Percentiles rank a stretch among this genome's conserved stretches.
Conservation (phyloP, 2,888 invertebrate genomes). For the Chymomyza caudatula region DNA sequence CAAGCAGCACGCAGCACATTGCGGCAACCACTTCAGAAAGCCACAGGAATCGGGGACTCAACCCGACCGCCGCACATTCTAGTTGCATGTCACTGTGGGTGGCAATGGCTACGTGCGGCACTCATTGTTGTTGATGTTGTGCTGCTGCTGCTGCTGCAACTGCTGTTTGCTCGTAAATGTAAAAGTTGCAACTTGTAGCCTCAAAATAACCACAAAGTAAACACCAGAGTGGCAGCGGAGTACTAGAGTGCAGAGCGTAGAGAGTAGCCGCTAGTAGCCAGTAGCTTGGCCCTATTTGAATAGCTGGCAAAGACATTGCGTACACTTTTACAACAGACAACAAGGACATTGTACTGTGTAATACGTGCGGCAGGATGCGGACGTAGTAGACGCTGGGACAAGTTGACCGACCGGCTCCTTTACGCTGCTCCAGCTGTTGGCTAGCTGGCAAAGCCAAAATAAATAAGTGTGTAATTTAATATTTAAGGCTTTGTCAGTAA, state of each 20-base stretch:
- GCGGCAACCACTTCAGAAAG: slow-evolving; percentile 8
- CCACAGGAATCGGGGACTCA: slow-evolving; percentile 11
- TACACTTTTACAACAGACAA: slow-evolving; percentile 33
- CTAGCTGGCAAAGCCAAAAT: slow-evolving; percentile 35
- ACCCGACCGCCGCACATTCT: slow-evolving; percentile 1
- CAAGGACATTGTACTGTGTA: slow-evolving; percentile 52
- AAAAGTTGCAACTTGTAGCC: slow-evolving; percentile 70
- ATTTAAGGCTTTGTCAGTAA: slow-evolving; percentile 68
- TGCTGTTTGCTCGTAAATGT: slow-evolving; percentile 48
- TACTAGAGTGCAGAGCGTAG: neutral
- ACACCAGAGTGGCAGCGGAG: slow-evolving; percentile 54
- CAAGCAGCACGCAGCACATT: neutral
- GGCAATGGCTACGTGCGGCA: neutral
- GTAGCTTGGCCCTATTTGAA: slow-evolving; percentile 47
- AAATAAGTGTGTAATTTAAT: slow-evolving; percentile 72
- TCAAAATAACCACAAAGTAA: slow-evolving; percentile 72
- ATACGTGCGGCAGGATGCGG: slow-evolving; percentile 26
- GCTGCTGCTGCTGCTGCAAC: slow-evolving; percentile 20
- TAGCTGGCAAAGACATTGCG: slow-evolving; percentile 48
- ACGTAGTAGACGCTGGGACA: slow-evolving; percentile 3
- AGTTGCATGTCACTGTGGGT: slow-evolving; percentile 8
- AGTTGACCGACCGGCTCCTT: neutral
- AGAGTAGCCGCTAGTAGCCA: slow-evolving; percentile 10
- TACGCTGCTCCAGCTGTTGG: neutral
- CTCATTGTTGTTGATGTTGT: neutral